Base-by-base conservation (phyloP, 30 jellyfish, hydroid and myxozoan genomes). In the Cassiopea xamachana region DNA sequence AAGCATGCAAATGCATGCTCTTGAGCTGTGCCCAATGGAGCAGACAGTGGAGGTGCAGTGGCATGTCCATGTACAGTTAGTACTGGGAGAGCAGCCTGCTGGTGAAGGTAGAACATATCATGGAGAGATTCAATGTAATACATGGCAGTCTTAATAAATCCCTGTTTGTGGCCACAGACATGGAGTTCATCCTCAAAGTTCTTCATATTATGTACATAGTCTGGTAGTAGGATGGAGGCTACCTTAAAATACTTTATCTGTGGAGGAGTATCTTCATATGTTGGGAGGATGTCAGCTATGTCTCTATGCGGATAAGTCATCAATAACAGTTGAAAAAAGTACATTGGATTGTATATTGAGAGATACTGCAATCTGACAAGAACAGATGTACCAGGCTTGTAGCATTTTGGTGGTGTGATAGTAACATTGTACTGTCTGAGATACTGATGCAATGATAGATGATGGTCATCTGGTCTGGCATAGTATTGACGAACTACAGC, bases 201-300 rank as follows among this genome's bases (percentile, higher is more conserved):
- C 39, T 27, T 27, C 39, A 27, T 27, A 27, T 27, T 27, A 27
- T 27, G 39, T 27, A 27, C 39, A 27, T 27, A 27, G 39, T 69
- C n/a, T 19, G 82, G 74, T 69, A 81, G 62, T 0, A 81, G 78
- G 60, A 81, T 17, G 64, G 60, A 80, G 44, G 89, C 89, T 44
- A 43, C 64, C 0, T 81, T 80, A 68, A 81, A 81, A 14, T 81
- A 14, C 3, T 0, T 59, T 1, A 78, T 78, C n/a, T 78, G 75
- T 51, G 87, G 87, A 1, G 55, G 73, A 50, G 44, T 1, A 1
- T 48, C 2, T 2, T 50, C 75, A 1, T 14, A 6, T 50, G 75
- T 49, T 14, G 87, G 87, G 46, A n/a, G 1, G 0, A 78, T 17
- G 16, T 46, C 46, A 27, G 49, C 75, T 1, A 16, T 8, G 8